Conservation (phyloP, 2,797 vertebrate genomes). For the Sebastes hopkinsi region DNA sequence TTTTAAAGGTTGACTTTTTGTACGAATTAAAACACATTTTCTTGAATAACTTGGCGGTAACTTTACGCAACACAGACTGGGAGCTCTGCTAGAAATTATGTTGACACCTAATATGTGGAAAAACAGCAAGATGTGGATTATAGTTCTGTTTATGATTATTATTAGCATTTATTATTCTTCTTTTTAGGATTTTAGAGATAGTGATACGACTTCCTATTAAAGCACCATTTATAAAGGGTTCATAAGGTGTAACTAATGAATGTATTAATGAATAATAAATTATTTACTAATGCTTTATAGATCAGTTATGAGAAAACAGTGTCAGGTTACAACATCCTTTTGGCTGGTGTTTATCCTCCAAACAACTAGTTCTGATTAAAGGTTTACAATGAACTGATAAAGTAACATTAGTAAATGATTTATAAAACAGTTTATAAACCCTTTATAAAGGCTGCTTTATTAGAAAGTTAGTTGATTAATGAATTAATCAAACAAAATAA, state of each 20-base stretch:
- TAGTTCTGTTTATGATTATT: not conserved
- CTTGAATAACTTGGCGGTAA: not conserved
- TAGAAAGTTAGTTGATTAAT: not conserved
- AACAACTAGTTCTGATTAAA: not conserved
- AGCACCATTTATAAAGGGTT: not conserved
- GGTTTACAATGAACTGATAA: not conserved
- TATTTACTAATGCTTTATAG: no score
- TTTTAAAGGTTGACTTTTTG: not conserved
- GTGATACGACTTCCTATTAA: not conserved
- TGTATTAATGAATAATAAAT: no score
- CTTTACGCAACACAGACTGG: rapidly evolving
- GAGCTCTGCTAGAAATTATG: not conserved
- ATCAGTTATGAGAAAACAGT: no score
- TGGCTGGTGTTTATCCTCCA: not conserved
- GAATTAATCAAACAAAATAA: not conserved
- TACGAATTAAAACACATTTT: not conserved
- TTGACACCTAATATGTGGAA: not conserved
- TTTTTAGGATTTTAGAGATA: not conserved
- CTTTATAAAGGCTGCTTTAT: not conserved
- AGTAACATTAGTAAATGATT: not conserved
- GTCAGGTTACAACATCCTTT: not conserved
- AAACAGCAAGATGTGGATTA: not conserved
- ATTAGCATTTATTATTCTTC: not conserved
- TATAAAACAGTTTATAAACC: not conserved
- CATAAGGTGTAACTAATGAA: not conserved